A percentile compares a stretch with the other conserved stretches of the same genome.
Evolutionary conservation across 2,888 invertebrate species (phyloP).

Genomic region (Pollenia amentaria): DNA sequence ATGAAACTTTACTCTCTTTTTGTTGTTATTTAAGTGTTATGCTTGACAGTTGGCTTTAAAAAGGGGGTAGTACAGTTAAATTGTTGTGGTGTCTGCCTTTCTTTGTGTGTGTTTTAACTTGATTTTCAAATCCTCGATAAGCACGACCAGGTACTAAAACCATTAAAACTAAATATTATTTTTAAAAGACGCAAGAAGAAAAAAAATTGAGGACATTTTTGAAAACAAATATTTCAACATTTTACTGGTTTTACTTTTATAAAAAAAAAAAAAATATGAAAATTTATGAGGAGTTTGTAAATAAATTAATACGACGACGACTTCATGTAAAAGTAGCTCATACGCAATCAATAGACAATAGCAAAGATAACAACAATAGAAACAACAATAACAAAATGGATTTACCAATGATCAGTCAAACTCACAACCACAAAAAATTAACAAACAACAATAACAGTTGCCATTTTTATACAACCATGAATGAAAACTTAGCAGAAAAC

Average conservation of each 20-base stretch:
- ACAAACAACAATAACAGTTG: constrained; percentile 42
- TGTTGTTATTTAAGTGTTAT: constrained; percentile 18
- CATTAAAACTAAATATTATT: constrained; percentile 23
- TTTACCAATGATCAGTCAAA: constrained; percentile 64
- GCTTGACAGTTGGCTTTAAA: constrained; percentile 29
- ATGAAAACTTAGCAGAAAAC: constrained; percentile 17
- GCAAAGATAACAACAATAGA: neutral
- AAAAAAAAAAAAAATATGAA: constrained; percentile 39
- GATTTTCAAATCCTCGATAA: constrained; percentile 61
- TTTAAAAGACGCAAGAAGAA: neutral
- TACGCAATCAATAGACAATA: constrained; percentile 49
- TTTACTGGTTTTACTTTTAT: neutral
- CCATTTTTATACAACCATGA: constrained; percentile 37
- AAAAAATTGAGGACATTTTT: constrained; percentile 60
- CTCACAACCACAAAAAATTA: constrained; percentile 46
- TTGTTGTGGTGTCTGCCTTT: constrained; percentile 47
- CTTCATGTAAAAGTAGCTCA: constrained; percentile 44
- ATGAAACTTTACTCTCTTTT: constrained; percentile 28
- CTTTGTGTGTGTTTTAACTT: constrained; percentile 41
- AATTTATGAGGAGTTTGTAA: constrained; percentile 51
- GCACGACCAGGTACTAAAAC: constrained; percentile 63
- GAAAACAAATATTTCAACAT: constrained; percentile 36
- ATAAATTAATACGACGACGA: constrained; percentile 12
- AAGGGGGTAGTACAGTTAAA: constrained; percentile 49
- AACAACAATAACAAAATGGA: constrained; percentile 42